Evolutionary conservation across 2,113 vertebrate species (phyloP), one percentile per base, ranked within the genome.

Genomic region (Leptobrachium ailaonicum): DNA sequence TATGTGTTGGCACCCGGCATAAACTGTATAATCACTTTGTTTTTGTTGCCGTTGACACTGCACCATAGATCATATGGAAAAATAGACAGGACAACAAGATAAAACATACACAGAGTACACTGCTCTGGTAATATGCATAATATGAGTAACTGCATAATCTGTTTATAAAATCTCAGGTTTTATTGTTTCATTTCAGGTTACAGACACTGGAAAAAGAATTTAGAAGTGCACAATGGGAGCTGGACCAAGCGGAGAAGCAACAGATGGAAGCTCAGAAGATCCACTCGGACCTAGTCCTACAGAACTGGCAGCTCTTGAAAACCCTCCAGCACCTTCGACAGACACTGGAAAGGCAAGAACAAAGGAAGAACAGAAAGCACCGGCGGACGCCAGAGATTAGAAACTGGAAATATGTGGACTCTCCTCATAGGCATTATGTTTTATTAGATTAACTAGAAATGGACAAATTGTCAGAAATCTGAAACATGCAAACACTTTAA

Each of bases 191-290:
- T 75, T 69, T 42, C 20, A 81, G 79, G 66, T 75, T 64, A 10
- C 74, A 84, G 68, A 74, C 53, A 13, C 47, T 84, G 63, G 83
- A 82, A 70, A 71, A 67, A n/a, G 77, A 84, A 44, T 13, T 82
- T 5, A 53, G 20, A 41, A 45, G 8, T 8, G 45, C 41, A 6
- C 58, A 76, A 69, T 41, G 44, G 11, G 58, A 83, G n/a, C 2
- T 67, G 8, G 84, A 81, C 43, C 45, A 43, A 6, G 84, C 84
- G 10, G 73, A 66, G 42, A 73, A 40, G 41, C 56, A 81, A 54
- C 77, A 73, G 32, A 20, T 40, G 71, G 75, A 63, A 42, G 77
- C 81, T 8, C 56, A 73, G 64, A 70, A 68, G n/a, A 58, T 62
- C 40, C 75, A 76, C 43, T 41, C 47, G 8, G 71, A 76, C 13